Base-by-base conservation (phyloP, 2,797 vertebrate genomes). In the Tokudaia muenninki region DNA sequence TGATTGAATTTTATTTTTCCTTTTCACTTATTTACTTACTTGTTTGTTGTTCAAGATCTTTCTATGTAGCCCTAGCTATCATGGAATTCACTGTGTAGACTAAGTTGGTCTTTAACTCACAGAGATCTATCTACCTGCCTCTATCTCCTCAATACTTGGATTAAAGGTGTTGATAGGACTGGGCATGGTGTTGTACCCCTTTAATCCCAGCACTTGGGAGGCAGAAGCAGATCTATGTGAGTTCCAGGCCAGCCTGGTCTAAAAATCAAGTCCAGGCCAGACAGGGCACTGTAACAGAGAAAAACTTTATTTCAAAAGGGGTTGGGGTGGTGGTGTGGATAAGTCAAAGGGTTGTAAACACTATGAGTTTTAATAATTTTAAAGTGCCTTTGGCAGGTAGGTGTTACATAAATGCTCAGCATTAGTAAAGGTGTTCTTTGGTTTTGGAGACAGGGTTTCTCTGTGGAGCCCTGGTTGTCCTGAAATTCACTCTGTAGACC, bases 291-390 rank as follows among this genome's bases (percentile, higher is more conserved):
- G 14, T 75, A 24, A 75, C 21, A 75, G 37, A 41, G 37, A 44
- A 24, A 75, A 44, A 44, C 37, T 17, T 72, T 72, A 37, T 75
- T 22, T 75, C 10, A 75, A 26, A 75, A 44, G 11, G 37, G 22
- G 1, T 52, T 52, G 52, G 52, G 3, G 3, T 3, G 21, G 21
- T 10, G 3, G 8, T 41, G 70, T 74, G n/a, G n/a, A 74, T 81
- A 81, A 21, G 79, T 82, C 55, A 82, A 29, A 96, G 52, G 0
- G 11, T 87, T 94, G 74, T 87, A 34, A 92, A 26, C 52, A 84
- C 88, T 57, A 63, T 67, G 26, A 93, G 37, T 81, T 95, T 94
- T 91, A 92, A 72, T 86, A 88, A 78, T 92, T 94, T 57, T 77
- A 26, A 90, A 79, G 11, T 13, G 12, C n/a, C 91, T 91, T 83